Conservation (phyloP, 2,113 vertebrate species). For the Balaeniceps rex region DNA sequence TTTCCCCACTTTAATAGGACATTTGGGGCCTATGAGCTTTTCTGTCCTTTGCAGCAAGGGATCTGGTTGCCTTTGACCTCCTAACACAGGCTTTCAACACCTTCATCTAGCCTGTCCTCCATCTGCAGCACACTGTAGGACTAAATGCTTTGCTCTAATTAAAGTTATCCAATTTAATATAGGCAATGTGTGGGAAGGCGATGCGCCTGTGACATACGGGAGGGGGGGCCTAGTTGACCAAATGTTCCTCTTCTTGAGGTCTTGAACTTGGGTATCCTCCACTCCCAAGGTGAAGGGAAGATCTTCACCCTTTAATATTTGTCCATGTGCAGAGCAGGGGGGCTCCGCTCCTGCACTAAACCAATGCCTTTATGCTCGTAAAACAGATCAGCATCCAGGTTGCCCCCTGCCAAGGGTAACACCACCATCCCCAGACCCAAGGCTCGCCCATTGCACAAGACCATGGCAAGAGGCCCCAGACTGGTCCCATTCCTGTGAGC, state of each 20-base stretch:
- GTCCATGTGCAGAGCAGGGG: not conserved
- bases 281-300: not conserved
- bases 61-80: not conserved
- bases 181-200: not conserved
- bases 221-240: not conserved
- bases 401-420: not conserved
- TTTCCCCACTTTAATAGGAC: not conserved
- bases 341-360: not conserved
- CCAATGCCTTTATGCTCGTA: not conserved
- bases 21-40: not conserved
- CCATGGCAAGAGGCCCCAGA: not conserved
- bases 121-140: not conserved
- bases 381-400: not conserved
- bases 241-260: not conserved
- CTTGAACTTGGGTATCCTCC: not conserved
- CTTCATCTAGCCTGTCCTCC: not conserved
- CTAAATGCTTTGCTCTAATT: not conserved
- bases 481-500: not conserved
- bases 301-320: not conserved
- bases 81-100: not conserved
- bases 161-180: not conserved
- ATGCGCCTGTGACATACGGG: fast-evolving
- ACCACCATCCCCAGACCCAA: not conserved
- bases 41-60: not conserved
- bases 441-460: not conserved